These are phyloP conservation scores for Gonatopus flavifemur DNA, from an alignment of 1,140 invertebrate species.

Conservation along the genomic window DNA sequence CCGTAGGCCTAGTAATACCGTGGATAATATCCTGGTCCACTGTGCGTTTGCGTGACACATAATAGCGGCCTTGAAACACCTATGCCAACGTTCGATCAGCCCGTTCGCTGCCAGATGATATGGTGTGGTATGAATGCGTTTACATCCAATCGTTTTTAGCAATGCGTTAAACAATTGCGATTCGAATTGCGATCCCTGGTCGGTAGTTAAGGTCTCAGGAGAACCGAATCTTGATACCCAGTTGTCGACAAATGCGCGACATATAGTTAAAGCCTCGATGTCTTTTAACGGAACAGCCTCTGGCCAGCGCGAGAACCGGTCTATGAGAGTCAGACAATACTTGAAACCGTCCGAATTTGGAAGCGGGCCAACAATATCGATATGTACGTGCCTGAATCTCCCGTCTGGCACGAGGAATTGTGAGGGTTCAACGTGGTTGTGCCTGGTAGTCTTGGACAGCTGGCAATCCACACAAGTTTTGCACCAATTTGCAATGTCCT, in stretches of 20 bases:
- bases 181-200: background rate
- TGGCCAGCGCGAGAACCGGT: background rate
- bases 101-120: background rate
- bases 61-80: background rate
- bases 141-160: background rate
- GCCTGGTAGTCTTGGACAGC: background rate
- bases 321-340: background rate
- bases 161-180: background rate
- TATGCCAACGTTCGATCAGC: background rate
- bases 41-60: background rate
- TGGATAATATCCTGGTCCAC: background rate
- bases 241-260: background rate
- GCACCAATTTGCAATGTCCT: background rate
- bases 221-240: slow-evolving; percentile 1
- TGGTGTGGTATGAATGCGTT: background rate
- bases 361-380: background rate
- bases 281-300: background rate
- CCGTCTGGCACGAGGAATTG: too few species aligned
- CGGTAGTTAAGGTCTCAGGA: background rate
- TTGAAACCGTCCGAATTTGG: background rate
- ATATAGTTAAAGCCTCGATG: background rate
- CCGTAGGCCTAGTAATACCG: background rate
- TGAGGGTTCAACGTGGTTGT: too few species aligned
- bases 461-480: background rate
- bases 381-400: background rate